Percentiles rank a stretch among this genome's conserved stretches.
Evolutionary conservation across 2,888 invertebrate genomes (phyloP).

Genomic region (Perithous albicinctus): DNA sequence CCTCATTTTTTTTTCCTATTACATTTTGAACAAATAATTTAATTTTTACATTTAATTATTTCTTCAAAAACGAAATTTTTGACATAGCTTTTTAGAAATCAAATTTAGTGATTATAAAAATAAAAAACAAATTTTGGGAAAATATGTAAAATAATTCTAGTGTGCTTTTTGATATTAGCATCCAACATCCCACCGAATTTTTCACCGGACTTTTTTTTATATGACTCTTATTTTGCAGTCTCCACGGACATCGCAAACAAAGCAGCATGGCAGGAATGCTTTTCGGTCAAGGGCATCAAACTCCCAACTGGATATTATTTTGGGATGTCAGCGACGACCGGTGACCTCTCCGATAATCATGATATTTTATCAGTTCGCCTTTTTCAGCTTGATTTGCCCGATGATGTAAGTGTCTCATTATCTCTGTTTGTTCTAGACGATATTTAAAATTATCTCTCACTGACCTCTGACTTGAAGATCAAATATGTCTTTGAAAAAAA

Average conservation of each 20-base stretch:
- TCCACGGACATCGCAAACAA: conserved; percentile 96
- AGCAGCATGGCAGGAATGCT: conserved; percentile 97
- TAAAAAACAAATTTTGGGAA: too few relatives aligned
- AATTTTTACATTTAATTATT: too few relatives aligned
- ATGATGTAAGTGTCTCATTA: conserved; percentile 85
- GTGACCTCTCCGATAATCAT: conserved; percentile 98
- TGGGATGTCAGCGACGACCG: conserved; percentile 98
- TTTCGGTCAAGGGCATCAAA: conserved; percentile 94
- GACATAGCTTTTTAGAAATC: too few relatives aligned
- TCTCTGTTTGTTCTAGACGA: neutral
- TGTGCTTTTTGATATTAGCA: too few relatives aligned
- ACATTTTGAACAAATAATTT: too few relatives aligned
- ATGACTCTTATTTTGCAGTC: conserved; percentile 86
- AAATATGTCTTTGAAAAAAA: neutral
- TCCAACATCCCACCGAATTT: too few relatives aligned
- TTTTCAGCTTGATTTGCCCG: conserved; percentile 94
- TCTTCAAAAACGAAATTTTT: too few relatives aligned
- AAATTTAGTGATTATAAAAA: too few relatives aligned
- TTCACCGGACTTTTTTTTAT: too few relatives aligned
- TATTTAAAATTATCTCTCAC: neutral
- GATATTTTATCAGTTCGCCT: conserved; percentile 96
- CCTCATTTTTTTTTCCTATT: too few relatives aligned
- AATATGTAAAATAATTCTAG: too few relatives aligned
- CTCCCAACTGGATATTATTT: conserved; percentile 98
- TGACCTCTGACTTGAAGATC: neutral